These are phyloP conservation scores for Karalla daura DNA, from an alignment of 2,797 vertebrate genomes.

Conservation along the genomic window DNA sequence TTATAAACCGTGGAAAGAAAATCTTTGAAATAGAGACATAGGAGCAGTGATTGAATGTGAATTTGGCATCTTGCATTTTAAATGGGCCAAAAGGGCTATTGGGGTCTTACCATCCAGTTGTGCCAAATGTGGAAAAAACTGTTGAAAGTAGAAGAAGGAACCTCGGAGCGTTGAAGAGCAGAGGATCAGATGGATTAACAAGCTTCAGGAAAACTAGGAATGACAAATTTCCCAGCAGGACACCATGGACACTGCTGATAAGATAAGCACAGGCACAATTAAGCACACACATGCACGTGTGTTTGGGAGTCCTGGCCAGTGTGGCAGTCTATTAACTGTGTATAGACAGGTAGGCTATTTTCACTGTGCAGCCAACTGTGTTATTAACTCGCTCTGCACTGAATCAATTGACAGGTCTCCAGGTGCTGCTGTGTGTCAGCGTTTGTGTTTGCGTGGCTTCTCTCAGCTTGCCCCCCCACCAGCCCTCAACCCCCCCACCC, in stretches of 20 bases:
- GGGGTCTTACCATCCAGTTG: too few relatives aligned
- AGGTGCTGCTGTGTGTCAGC: conserved; percentile 40
- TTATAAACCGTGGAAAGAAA: neutral
- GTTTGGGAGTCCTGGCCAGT: conserved; percentile 1
- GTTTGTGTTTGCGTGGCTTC: conserved; percentile 31
- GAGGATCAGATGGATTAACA: conserved; percentile 12
- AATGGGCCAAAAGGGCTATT: too few relatives aligned
- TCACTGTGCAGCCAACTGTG: conserved; percentile 69
- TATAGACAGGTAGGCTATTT: conserved; percentile 64
- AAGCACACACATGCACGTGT: conserved; percentile 26
- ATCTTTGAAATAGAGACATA: neutral
- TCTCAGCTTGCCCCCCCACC: conserved; percentile 11
- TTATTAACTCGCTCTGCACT: conserved; percentile 70
- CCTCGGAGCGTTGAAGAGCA: neutral
- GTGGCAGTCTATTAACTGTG: conserved; percentile 51
- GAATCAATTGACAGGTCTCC: conserved; percentile 67
- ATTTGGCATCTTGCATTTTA: conserved; percentile 3
- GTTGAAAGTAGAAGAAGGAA: neutral
- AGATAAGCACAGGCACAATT: conserved; percentile 39
- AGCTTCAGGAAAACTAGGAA: conserved; percentile 9
- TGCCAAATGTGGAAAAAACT: neutral
- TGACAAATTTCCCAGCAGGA: conserved; percentile 6
- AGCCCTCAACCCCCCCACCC: too few relatives aligned
- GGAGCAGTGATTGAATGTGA: neutral
- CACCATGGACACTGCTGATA: conserved; percentile 16